A percentile compares a stretch with the other conserved stretches of the same genome.
These are phyloP conservation scores for Chloroceryle aenea DNA, from an alignment of 2,113 vertebrate genomes.

Conservation along the genomic window DNA sequence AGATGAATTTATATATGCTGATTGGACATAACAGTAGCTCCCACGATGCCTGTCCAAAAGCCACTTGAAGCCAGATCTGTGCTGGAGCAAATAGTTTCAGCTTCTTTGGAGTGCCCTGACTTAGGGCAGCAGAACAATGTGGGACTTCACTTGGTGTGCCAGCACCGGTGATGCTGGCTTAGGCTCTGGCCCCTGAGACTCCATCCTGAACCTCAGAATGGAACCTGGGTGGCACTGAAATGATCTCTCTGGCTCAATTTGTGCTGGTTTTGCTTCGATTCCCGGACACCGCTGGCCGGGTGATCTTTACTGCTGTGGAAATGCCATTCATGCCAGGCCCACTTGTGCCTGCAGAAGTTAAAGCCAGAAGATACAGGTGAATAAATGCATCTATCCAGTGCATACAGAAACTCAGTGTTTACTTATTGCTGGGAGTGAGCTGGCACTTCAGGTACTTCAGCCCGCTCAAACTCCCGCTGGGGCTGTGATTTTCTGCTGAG, in stretches of 20 bases:
- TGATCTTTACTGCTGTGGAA: not conserved
- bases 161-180: no score
- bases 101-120: no score
- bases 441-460: not conserved
- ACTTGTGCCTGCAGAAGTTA: not conserved
- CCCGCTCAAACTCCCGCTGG: not conserved
- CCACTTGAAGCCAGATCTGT: no score
- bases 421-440: not conserved
- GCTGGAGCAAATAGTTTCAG: no score
- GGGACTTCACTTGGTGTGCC: no score
- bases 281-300: not conserved
- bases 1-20: no score
- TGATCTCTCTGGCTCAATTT: not conserved
- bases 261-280: not conserved
- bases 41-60: no score
- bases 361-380: not conserved
- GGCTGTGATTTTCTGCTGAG: not conserved
- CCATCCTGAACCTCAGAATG: not conserved
- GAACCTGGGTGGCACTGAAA: not conserved
- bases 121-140: no score
- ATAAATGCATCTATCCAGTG: not conserved
- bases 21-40: no score
- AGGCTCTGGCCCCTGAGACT: not conserved
- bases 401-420: not conserved
- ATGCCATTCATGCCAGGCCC: not conserved